Base-by-base conservation (phyloP, 35 echinoderm and acorn worm genomes). In the Hemicentrotus pulcherrimus region DNA sequence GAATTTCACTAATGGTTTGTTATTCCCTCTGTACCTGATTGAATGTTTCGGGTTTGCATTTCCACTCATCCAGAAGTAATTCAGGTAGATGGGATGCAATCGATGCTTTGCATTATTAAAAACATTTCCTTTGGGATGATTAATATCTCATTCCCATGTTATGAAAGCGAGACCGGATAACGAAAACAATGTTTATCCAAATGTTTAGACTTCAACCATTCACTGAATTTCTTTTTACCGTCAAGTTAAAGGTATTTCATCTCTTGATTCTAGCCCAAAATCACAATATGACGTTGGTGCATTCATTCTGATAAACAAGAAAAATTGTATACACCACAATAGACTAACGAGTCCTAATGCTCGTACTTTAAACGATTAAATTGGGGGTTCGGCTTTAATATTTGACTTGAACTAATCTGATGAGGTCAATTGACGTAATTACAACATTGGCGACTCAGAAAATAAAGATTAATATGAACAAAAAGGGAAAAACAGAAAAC, bases 1-100 rank as follows among this genome's bases (percentile, higher is more conserved):
- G 61, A 70, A 28, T 70, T 70, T 70, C 61, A 70, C 61, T 70
- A 70, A 70, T 70, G 61, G 61, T 70, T 70, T 70, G 61, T 70
- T 70, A 70, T 70, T 70, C 61, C 61, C 61, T 28, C 61, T 70
- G 61, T 70, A 70, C 61, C 61, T 70, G 61, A 28, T 24, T 70
- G 61, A 70, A 70, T 70, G 24, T 59, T 70, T 28, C 61, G 24
- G 61, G 61, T 70, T 70, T 70, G 61, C 61, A 0, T 28, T 28
- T 28, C 24, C 61, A 24, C 22, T 70, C 61, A 28, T 70, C 18
- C 5, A 24, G 61, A 70, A 70, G 61, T 70, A 70, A 70, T 70
- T 5, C 61, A 70, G 61, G 18, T 70, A 70, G 61, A 70, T 70
- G 61, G 61, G 61, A 70, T 5, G 61, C 24, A 70, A 28, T 70